Evolutionary conservation across 2,113 vertebrate species (phyloP).

Genomic region (Pungitius pungitius): DNA sequence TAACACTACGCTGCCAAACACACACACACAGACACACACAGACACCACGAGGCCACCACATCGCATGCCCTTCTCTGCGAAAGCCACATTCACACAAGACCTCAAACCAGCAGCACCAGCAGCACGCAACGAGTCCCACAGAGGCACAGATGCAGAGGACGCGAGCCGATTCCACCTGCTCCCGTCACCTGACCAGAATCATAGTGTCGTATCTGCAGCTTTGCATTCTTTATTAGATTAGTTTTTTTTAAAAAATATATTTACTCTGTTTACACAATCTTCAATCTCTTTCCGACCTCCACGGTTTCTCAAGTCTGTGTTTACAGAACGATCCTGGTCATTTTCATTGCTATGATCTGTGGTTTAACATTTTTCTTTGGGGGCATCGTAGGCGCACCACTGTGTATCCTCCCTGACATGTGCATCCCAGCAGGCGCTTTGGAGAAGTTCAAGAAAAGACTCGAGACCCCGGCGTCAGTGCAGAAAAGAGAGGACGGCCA

Average conservation of each 20-base stretch:
- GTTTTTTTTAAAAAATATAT: background rate
- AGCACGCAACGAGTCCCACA: conserved; percentile 25
- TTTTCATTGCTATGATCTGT: conserved; percentile 21
- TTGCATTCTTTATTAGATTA: background rate
- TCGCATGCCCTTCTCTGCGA: conserved; percentile 63
- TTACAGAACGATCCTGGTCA: conserved; percentile 32
- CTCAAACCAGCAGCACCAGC: conserved; percentile 32
- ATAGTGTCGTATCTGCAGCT: conserved; percentile 3
- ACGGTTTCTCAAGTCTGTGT: conserved; percentile 1
- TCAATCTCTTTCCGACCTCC: background rate
- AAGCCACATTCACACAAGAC: conserved; percentile 38
- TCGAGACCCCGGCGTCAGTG: conserved; percentile 9
- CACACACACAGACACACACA: conserved; percentile 36
- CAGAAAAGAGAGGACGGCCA: conserved; percentile 31
- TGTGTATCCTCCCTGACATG: background rate
- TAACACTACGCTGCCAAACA: conserved; percentile 31
- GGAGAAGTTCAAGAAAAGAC: conserved; percentile 26
- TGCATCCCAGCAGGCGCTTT: conserved; percentile 49
- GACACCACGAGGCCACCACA: conserved; percentile 37
- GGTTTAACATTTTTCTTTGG: conserved; percentile 22
- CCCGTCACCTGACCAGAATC: conserved; percentile 36
- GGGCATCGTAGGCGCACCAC: background rate
- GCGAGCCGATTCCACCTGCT: conserved; percentile 70
- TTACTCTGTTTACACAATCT: conserved; percentile 1
- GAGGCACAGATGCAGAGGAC: conserved; percentile 54